Percentiles rank a stretch among this genome's conserved stretches.
phyloP scores from a whole-genome alignment of 2,888 invertebrate genomes.

The Dichetophora obliterata region DNA sequence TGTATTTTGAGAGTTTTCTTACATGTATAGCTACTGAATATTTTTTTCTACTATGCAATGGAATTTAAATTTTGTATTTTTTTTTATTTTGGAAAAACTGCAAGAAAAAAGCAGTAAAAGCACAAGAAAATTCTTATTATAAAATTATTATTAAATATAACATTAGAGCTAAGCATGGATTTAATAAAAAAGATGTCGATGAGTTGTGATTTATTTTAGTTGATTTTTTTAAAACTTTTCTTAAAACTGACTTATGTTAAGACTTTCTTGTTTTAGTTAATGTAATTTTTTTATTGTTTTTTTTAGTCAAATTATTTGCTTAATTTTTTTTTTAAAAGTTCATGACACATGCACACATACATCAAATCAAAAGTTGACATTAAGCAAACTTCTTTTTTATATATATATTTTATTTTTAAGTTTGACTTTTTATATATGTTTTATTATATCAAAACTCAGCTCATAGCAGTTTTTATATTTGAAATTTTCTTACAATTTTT shows the following conservation, averaged over 20 bases:
- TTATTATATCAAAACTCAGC: not conserved
- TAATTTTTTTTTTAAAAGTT: constrained; percentile 18
- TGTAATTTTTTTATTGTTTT: not conserved
- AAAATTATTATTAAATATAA: constrained; percentile 44
- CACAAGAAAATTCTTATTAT: constrained; percentile 43
- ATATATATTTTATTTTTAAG: not conserved
- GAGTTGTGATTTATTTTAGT: constrained; percentile 12
- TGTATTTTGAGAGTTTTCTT: constrained; percentile 42
- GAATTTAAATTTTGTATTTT: constrained; percentile 27
- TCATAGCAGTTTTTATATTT: not conserved
- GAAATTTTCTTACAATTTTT: constrained; percentile 26
- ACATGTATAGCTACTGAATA: constrained; percentile 14
- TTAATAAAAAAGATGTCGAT: not conserved
- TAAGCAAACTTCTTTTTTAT: not conserved
- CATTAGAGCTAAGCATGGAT: too few species aligned
- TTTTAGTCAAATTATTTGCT: not conserved
- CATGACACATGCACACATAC: constrained; percentile 29
- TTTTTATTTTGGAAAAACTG: constrained; percentile 44
- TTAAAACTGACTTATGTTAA: not conserved
- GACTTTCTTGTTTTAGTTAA: not conserved
- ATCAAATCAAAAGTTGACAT: not conserved
- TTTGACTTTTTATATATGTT: not conserved
- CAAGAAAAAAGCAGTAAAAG: constrained; percentile 40
- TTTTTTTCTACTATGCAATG: constrained; percentile 18
- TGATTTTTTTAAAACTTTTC: not conserved